These are phyloP conservation scores for Astyanax mexicanus DNA, from an alignment of 2,797 vertebrate species.

Conservation along the genomic window DNA sequence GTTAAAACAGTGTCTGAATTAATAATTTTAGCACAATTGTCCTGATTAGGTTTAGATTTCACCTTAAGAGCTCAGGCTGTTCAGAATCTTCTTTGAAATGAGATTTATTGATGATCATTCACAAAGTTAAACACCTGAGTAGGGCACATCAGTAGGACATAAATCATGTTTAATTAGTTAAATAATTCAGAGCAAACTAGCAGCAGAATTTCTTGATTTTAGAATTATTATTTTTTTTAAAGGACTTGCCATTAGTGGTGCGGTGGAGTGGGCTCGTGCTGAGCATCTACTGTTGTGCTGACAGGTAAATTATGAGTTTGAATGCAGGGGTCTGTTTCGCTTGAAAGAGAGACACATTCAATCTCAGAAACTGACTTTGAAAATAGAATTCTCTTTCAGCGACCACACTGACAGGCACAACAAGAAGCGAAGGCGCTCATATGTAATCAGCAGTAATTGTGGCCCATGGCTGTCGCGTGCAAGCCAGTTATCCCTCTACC, in stretches of 20 bases:
- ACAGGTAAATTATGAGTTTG: conserved; percentile 83
- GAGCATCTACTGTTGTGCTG: conserved; percentile 73
- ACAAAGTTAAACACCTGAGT: conserved; percentile 22
- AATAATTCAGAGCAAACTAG: conserved; percentile 18
- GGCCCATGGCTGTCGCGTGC: conserved; percentile 30
- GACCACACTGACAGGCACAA: conserved; percentile 68
- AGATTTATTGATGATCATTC: conserved; percentile 21
- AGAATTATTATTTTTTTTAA: background rate
- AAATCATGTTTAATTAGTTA: conserved; percentile 45
- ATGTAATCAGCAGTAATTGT: conserved; percentile 60
- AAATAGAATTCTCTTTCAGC: conserved; percentile 75
- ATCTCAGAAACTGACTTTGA: conserved; percentile 68
- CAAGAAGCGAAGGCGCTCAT: conserved; percentile 69
- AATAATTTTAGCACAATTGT: background rate
- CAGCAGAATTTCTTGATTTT: background rate
- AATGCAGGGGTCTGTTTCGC: conserved; percentile 68
- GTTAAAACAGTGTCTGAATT: background rate
- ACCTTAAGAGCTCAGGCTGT: conserved; percentile 14
- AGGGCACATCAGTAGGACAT: conserved; percentile 24
- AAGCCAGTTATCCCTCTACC: conserved; percentile 45
- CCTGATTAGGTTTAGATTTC: conserved; percentile 1
- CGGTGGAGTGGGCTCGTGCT: conserved; percentile 69
- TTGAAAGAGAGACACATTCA: conserved; percentile 76
- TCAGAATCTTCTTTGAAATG: conserved; percentile 10
- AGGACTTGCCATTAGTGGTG: conserved; percentile 75